phyloP scores from a whole-genome alignment of 2,888 invertebrate species.

The Cetonia aurata region DNA sequence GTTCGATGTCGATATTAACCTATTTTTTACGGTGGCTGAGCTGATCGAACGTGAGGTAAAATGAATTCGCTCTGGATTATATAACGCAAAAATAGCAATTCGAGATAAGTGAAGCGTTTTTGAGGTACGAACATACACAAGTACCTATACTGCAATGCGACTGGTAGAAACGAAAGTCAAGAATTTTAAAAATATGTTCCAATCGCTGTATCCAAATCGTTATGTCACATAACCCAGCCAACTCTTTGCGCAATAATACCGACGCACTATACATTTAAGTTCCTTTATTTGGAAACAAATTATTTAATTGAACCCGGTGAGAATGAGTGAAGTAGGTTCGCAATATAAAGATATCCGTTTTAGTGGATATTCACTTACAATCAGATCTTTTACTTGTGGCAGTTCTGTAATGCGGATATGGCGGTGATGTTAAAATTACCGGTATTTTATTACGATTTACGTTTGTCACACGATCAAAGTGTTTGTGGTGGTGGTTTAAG shows the following conservation, averaged over 20 bases:
- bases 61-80: constrained; percentile 3
- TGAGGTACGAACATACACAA: background rate
- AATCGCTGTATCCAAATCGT: background rate
- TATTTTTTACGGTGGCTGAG: no score
- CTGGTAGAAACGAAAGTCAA: constrained; percentile 14
- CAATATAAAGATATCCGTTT: constrained; percentile 14
- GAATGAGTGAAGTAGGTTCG: background rate
- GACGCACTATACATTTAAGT: background rate
- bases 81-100: constrained; percentile 19
- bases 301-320: constrained; percentile 18
- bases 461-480: background rate
- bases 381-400: constrained; percentile 10
- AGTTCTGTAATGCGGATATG: constrained; percentile 20
- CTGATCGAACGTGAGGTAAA: no score
- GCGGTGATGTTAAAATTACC: background rate
- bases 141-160: background rate
- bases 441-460: background rate
- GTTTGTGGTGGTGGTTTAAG: background rate
- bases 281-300: constrained; percentile 21
- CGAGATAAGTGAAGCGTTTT: constrained; percentile 7
- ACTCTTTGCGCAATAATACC: constrained; percentile 15
- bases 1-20: no score
- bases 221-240: background rate
- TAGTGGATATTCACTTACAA: constrained; percentile 27
- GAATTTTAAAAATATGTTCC: background rate